Evolutionary conservation across 2,888 invertebrate species (phyloP).

Genomic region (Eupithecia subumbrata): DNA sequence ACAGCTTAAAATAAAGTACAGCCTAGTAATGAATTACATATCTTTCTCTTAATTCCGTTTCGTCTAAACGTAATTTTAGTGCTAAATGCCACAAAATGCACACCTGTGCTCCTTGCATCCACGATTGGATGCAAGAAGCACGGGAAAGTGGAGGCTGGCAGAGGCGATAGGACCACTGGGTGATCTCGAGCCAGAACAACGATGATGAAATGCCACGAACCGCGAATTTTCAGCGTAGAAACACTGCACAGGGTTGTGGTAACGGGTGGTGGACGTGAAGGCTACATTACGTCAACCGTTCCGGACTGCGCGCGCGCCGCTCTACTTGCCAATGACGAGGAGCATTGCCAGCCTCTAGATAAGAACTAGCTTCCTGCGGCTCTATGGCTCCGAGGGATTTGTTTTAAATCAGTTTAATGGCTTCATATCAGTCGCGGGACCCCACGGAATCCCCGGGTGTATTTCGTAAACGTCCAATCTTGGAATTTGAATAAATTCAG

Average conservation of each 20-base stretch:
- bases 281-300: conserved; percentile 77
- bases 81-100: not conserved
- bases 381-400: not conserved
- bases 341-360: conserved; percentile 43
- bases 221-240: not conserved
- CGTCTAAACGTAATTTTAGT: no score
- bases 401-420: conserved; percentile 3
- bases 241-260: conserved; percentile 30
- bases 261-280: conserved; percentile 62
- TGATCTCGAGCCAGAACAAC: not conserved
- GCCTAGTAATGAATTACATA: no score
- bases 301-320: conserved; percentile 71
- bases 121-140: not conserved
- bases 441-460: conserved; percentile 10
- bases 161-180: no score
- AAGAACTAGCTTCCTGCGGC: conserved; percentile 34
- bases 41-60: no score
- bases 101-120: no score
- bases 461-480: conserved; percentile 38
- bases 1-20: no score
- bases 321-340: conserved; percentile 72
- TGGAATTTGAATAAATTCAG: conserved; percentile 36
- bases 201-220: not conserved
- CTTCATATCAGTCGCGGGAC: not conserved
- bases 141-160: no score